phyloP scores from a whole-genome alignment of 30 jellyfish, hydroid and myxozoan species.

The Pseudorhiza aurosa region DNA sequence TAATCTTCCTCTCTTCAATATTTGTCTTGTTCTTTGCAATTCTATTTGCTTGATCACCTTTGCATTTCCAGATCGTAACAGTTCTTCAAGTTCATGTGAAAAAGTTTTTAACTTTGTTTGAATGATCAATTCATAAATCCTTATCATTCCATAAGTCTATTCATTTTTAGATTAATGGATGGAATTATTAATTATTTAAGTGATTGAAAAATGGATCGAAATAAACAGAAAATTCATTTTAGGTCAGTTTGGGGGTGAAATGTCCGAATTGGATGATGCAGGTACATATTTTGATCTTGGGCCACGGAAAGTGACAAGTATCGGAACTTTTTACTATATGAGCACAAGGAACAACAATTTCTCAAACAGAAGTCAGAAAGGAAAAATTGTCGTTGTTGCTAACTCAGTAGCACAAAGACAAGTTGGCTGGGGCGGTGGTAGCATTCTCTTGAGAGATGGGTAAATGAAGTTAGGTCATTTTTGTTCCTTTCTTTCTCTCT shows the following conservation, averaged over 20 bases:
- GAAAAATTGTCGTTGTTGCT: slow-evolving; percentile 66
- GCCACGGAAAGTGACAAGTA: slow-evolving; percentile 87
- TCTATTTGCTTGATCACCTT: neutral
- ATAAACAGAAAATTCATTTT: neutral
- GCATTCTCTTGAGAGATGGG: slow-evolving; percentile 62
- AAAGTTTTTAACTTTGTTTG: no score
- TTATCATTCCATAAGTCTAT: no score
- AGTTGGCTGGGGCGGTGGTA: slow-evolving; percentile 92
- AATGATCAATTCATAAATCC: no score
- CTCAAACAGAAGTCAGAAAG: slow-evolving; percentile 93
- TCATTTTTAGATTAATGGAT: neutral
- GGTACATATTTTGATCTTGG: slow-evolving; percentile 95
- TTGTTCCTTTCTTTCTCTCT: no score
- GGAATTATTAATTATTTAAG: neutral
- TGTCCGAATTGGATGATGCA: slow-evolving; percentile 95
- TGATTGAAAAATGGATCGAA: neutral
- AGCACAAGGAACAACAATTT: slow-evolving; percentile 90
- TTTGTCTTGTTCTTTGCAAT: neutral
- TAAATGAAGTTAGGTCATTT: no score
- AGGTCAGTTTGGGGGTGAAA: slow-evolving; percentile 89
- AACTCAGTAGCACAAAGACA: slow-evolving; percentile 50
- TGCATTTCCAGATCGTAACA: neutral
- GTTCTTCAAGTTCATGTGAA: no score
- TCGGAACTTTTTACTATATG: slow-evolving; percentile 84
- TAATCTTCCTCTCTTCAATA: neutral